These are phyloP conservation scores for Lissocephala sabroskyi DNA, from an alignment of 2,888 invertebrate genomes.

Conservation along the genomic window DNA sequence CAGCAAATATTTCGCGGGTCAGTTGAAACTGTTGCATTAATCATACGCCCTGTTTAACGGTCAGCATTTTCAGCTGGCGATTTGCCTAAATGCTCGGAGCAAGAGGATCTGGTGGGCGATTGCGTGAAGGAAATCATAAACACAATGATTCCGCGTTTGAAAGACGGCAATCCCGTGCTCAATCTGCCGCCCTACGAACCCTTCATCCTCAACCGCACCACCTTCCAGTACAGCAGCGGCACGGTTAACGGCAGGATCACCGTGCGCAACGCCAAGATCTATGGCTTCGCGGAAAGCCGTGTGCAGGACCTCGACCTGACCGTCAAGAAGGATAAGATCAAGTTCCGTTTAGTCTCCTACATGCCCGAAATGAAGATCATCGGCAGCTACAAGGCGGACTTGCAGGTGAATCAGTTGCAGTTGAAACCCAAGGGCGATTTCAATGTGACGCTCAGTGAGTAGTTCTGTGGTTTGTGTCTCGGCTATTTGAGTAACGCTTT, in stretches of 20 bases:
- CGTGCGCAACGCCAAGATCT: conserved; percentile 74
- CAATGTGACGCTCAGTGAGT: conserved; percentile 77
- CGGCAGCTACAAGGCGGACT: conserved; percentile 78
- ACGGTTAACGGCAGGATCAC: conserved; percentile 54
- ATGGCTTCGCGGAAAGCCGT: conserved; percentile 74
- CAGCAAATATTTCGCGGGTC: conserved; percentile 21
- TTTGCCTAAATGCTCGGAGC: conserved; percentile 75
- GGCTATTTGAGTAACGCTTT: no score
- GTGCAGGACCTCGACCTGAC: conserved; percentile 75
- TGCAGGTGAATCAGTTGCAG: conserved; percentile 76
- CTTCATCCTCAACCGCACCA: conserved; percentile 52
- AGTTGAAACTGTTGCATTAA: conserved; percentile 2
- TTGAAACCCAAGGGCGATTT: conserved; percentile 77
- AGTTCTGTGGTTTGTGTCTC: neutral
- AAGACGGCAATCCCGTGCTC: conserved; percentile 63
- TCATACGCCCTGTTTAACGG: conserved; percentile 7
- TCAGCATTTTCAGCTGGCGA: conserved; percentile 38
- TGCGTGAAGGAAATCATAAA: conserved; percentile 76
- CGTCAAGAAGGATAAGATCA: conserved; percentile 70
- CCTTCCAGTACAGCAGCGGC: conserved; percentile 58
- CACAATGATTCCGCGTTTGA: conserved; percentile 69
- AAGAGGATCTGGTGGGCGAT: conserved; percentile 75
- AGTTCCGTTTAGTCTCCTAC: conserved; percentile 72
- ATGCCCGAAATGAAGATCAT: conserved; percentile 75
- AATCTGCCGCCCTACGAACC: conserved; percentile 70